phyloP scores from a whole-genome alignment of 2,888 invertebrate species.

The Torymus tubicola region DNA sequence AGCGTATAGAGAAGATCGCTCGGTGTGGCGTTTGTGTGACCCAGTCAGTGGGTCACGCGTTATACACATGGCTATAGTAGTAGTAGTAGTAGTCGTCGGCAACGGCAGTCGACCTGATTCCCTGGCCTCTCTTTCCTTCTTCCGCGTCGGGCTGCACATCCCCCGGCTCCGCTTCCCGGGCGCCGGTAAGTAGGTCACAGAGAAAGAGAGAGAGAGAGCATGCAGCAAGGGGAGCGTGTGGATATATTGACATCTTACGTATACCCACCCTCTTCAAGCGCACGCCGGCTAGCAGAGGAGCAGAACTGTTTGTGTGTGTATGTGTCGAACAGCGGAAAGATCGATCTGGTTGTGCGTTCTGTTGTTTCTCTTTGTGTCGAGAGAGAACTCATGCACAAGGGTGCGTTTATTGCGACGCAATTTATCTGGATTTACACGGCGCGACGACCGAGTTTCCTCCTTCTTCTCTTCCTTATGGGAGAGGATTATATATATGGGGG shows the following conservation, averaged over 20 bases:
- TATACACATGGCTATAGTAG: not conserved
- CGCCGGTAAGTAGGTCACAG: slow-evolving; percentile 25
- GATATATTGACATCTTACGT: slow-evolving; percentile 31
- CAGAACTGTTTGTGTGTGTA: not conserved
- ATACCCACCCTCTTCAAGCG: not conserved
- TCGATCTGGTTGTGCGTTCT: too few relatives aligned
- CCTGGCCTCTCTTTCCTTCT: slow-evolving; percentile 8
- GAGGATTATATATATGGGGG: too few relatives aligned
- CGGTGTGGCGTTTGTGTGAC: not conserved
- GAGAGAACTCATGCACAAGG: too few relatives aligned
- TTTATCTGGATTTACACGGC: too few relatives aligned
- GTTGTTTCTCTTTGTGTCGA: too few relatives aligned
- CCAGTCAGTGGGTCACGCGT: slow-evolving; percentile 28
- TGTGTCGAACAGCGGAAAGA: too few relatives aligned
- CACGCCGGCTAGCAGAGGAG: not conserved
- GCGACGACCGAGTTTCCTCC: too few relatives aligned
- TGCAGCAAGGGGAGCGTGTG: too few relatives aligned
- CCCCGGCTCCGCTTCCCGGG: slow-evolving; percentile 9
- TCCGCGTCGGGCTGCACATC: not conserved
- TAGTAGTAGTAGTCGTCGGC: not conserved
- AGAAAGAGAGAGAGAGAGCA: not conserved
- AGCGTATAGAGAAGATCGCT: not conserved
- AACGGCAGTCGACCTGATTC: slow-evolving; percentile 38
- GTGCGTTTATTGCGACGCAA: too few relatives aligned
- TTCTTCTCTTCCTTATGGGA: too few relatives aligned